Base-by-base conservation (phyloP, 2,113 vertebrate species). In the Ranitomeya variabilis region DNA sequence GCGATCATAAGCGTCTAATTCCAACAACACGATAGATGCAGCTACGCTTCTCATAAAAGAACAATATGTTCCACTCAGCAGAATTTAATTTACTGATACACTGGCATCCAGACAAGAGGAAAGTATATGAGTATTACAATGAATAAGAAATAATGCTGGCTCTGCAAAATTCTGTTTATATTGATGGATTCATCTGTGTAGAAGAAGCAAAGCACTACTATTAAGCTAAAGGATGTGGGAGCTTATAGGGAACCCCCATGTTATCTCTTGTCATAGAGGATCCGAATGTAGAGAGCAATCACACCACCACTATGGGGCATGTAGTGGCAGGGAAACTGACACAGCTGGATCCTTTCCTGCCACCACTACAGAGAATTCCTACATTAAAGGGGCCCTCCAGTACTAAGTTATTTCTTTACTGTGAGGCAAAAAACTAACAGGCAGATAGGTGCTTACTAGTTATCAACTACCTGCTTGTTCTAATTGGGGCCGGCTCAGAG, bases 1-100 rank as follows among this genome's bases (percentile, higher is more conserved):
- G 51, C 62, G 54, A 81, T 88, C 31, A 62, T 57, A 87, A 82
- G 54, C 37, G 21, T 31, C 74, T 83, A 73, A 83, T 88, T 88
- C 80, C 80, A 74, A 74, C 67, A 83, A 88, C 37, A 52, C 8
- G 16, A 23, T 80, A 71, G 26, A 88, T 62, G 79, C 37, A 62
- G 31, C 55, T 26, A 51, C 54, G 5, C n/a, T 31, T 19, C 21
- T 86, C 57, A 60, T 19, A 64, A 62, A 26, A 55, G 79, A 62
- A 26, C 86, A 74, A 73, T 88, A 45, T 51, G n/a, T n/a, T 76
- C 15, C 67, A 83, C 54, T 45, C 80, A 23, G 26, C 86, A 60
- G 74, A 73, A 45, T 77, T 67, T 54, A 55, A 85, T 76, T 2
- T 51, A 2, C 3, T 21, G 19, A 52, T 73, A 21, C 11, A 51